Conservation (phyloP, 2,113 vertebrate species). For the Carassius gibelio region DNA sequence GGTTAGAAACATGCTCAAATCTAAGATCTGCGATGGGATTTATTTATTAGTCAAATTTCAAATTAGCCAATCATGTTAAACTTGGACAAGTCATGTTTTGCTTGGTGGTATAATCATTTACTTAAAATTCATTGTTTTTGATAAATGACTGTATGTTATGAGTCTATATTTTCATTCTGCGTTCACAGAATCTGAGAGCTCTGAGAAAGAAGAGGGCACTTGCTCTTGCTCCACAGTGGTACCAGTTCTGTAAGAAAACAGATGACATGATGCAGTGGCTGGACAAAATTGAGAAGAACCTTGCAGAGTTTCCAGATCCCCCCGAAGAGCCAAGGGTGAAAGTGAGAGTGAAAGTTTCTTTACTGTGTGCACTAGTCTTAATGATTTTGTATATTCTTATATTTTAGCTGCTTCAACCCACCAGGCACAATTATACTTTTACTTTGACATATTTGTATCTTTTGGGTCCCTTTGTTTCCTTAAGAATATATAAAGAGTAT, state of each 20-base stretch:
- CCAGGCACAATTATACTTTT: too few relatives aligned
- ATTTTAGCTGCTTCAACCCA: constrained; percentile 81
- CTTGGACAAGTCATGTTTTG: neutral
- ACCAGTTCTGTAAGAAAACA: constrained; percentile 96
- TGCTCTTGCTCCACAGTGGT: constrained; percentile 96
- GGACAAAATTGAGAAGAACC: constrained; percentile 92
- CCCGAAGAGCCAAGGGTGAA: constrained; percentile 89
- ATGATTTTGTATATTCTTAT: constrained; percentile 66
- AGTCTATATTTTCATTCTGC: constrained; percentile 23
- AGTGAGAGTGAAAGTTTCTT: constrained; percentile 72
- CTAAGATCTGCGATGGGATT: neutral
- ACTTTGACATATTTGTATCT: neutral
- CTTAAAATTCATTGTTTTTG: neutral
- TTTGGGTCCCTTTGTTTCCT: neutral
- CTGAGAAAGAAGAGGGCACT: constrained; percentile 93
- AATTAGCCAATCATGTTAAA: neutral
- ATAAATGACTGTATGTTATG: neutral
- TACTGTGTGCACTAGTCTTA: neutral
- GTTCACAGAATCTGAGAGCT: constrained; percentile 85
- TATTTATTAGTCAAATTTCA: neutral
- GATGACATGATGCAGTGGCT: constrained; percentile 95
- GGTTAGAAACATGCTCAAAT: neutral
- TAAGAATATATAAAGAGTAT: neutral
- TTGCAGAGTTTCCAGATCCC: constrained; percentile 88
- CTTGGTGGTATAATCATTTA: neutral